Conservation (phyloP, 2,888 invertebrate species). For the Epsilonema sp. region DNA sequence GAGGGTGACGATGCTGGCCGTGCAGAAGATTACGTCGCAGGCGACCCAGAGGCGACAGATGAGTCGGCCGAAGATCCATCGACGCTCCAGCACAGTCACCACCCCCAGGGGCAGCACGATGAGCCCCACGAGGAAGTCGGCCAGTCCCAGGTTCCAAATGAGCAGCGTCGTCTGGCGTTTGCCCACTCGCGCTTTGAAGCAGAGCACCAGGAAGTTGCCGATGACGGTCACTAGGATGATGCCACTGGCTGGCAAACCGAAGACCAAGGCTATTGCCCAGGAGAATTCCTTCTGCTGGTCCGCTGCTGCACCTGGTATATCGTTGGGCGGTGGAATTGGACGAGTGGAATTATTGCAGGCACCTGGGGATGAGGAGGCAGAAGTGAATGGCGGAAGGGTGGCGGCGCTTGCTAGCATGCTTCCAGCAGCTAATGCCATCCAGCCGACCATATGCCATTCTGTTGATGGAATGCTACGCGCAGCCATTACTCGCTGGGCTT, state of each 20-base stretch:
- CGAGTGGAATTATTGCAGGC: no score
- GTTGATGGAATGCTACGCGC: no score
- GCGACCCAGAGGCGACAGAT: constrained; percentile 41
- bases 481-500: no score
- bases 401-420: no score
- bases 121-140: constrained; percentile 28
- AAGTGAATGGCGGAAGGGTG: no score
- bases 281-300: constrained; percentile 10
- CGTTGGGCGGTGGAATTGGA: no score
- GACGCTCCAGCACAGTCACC: constrained; percentile 17
- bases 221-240: constrained; percentile 26
- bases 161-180: constrained; percentile 27
- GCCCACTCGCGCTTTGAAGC: constrained; percentile 27
- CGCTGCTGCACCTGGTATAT: no score
- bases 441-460: no score
- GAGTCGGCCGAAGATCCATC: constrained; percentile 37
- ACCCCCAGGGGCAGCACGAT: constrained; percentile 27
- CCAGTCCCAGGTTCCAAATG: constrained; percentile 29
- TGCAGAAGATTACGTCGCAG: constrained; percentile 41
- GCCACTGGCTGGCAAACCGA: constrained; percentile 21
- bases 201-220: constrained; percentile 27
- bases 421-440: no score
- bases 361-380: no score
- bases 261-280: constrained; percentile 2
- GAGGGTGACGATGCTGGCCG: constrained; percentile 41